Base-by-base conservation (phyloP, 2,113 vertebrate genomes). In the Plotosus lineatus region DNA sequence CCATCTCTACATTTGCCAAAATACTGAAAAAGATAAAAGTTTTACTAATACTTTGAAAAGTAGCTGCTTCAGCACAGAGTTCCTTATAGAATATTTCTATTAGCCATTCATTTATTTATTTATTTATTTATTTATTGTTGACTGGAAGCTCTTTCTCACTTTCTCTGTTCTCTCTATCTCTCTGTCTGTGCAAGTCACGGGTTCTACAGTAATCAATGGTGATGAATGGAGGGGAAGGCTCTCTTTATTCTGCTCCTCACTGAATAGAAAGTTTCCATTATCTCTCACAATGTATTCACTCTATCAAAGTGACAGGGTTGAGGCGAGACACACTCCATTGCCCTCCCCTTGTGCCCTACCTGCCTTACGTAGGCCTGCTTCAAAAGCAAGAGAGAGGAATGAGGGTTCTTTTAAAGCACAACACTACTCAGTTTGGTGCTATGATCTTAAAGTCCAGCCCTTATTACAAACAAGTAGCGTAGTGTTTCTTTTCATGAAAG, bases 251-350 rank as follows among this genome's bases (percentile, higher is more conserved):
- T 90, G 91, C 90, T 89, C 89, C 88, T 94, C 89, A 90, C 91
- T 93, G 93, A 96, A 96, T 93, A 97, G 92, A 96, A 96, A 95
- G 94, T 96, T 97, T 96, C 95, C 94, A 97, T 98, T 97, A 98
- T 96, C 95, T 97, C 90, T 77, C 91, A 92, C 94, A 94, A 94
- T 94, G 96, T 97, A 95, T 95, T 96, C 96, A 96, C 95, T 98
- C 94, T 90, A 95, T 98, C 97, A 97, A 93, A 93, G 89, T 98
- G 96, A 98, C 95, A 97, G 94, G 92, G 90, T 92, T 90, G 90
- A 92, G 90, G 84, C 28, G 86, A 90, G 92, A 91, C 93, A 95
- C 93, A 95, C 94, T 95, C 89, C 92, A 89, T 93, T 92, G 93
- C 92, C 90, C 93, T 91, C 77, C 87, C 90, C 76, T 79, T 87